phyloP scores from a whole-genome alignment of 37 sponge, comb jelly and placozoan genomes.

The Bolinopsis microptera region DNA sequence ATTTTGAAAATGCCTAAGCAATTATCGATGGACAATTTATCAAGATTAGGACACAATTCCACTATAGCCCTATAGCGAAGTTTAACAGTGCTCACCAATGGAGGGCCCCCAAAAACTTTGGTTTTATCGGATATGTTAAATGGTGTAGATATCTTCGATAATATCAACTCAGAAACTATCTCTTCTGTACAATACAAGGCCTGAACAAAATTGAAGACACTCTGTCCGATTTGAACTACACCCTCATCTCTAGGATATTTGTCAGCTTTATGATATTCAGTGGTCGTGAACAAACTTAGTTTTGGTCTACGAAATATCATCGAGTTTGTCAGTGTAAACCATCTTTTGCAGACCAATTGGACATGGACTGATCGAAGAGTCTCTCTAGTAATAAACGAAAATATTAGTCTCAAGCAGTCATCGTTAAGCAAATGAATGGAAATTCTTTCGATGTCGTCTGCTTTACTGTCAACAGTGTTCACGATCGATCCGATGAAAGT shows the following conservation, averaged over 20 bases:
- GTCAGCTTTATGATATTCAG: too few relatives aligned
- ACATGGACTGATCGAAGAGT: background rate
- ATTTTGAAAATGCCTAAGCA: too few relatives aligned
- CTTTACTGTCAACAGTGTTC: background rate
- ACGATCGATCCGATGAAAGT: too few relatives aligned
- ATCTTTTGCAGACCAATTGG: slow-evolving; percentile 13
- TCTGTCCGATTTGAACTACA: background rate
- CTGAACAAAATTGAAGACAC: background rate
- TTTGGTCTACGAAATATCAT: background rate
- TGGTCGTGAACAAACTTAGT: background rate
- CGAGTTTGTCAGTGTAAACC: background rate
- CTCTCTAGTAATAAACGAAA: background rate
- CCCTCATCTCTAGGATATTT: too few relatives aligned
- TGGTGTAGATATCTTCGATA: too few relatives aligned
- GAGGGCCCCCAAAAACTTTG: too few relatives aligned
- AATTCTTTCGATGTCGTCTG: background rate
- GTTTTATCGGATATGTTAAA: too few relatives aligned
- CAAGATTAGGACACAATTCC: too few relatives aligned
- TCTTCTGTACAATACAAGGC: background rate
- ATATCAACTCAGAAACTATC: background rate
- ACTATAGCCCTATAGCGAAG: too few relatives aligned
- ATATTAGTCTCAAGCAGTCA: background rate
- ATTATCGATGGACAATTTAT: too few relatives aligned
- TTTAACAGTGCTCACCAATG: too few relatives aligned
- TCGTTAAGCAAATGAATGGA: background rate